These are phyloP conservation scores for Cephus pulcher DNA, from an alignment of 2,888 invertebrate genomes.

Conservation along the genomic window DNA sequence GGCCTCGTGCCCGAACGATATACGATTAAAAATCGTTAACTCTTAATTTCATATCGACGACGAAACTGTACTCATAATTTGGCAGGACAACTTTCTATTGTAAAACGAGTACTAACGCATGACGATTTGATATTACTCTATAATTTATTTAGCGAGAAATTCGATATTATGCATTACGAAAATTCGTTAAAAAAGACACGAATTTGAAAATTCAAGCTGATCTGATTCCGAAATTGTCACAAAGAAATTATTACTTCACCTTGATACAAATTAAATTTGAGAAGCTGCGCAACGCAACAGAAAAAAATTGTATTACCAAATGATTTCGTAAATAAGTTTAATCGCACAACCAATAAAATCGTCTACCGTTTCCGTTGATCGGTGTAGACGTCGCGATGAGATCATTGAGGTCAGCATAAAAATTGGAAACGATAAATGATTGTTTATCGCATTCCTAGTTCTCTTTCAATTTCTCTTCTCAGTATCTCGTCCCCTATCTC, in stretches of 20 bases:
- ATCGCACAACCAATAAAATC: neutral
- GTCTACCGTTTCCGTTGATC: neutral
- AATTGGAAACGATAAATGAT: neutral
- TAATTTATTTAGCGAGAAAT: neutral
- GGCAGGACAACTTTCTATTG: neutral
- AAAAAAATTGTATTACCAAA: neutral
- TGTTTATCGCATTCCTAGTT: neutral
- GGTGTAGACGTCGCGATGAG: neutral
- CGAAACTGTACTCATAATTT: neutral
- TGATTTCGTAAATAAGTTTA: neutral
- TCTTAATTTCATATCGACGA: neutral
- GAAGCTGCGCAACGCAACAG: neutral
- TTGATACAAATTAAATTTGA: neutral
- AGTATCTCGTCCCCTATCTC: no score
- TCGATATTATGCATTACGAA: neutral
- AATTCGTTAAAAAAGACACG: neutral
- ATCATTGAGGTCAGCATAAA: neutral
- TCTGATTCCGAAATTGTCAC: neutral
- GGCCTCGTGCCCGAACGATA: neutral
- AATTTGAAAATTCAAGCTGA: neutral
- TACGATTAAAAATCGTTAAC: neutral
- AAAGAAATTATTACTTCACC: no score
- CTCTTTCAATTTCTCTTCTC: neutral
- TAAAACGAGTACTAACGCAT: neutral
- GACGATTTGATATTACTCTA: neutral